phyloP scores from a whole-genome alignment of 2,113 vertebrate species.

The Sylvilagus bachmani region DNA sequence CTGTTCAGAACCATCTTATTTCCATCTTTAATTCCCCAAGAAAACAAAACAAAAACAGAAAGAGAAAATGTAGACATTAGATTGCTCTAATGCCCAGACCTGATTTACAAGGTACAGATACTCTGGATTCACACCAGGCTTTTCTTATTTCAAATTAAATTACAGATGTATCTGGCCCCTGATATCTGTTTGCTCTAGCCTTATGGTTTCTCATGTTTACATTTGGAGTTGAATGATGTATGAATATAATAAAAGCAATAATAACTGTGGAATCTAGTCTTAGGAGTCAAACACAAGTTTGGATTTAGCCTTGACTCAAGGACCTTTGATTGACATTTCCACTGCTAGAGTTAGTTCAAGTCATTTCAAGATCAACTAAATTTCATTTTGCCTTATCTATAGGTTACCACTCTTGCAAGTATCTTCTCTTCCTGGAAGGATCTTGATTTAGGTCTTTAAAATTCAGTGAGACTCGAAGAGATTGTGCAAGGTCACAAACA shows the following conservation, averaged over 20 bases:
- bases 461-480: constrained; percentile 83
- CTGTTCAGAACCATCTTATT: background rate
- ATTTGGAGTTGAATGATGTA: constrained; percentile 59
- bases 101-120: constrained; percentile 54
- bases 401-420: constrained; percentile 87
- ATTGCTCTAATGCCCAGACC: background rate
- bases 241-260: constrained; percentile 78
- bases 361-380: constrained; percentile 84
- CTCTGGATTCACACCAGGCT: constrained; percentile 40
- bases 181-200: constrained; percentile 58
- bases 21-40: background rate
- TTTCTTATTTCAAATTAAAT: constrained; percentile 74
- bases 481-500: constrained; percentile 87
- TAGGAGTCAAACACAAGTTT: constrained; percentile 75
- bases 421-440: constrained; percentile 82
- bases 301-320: constrained; percentile 84
- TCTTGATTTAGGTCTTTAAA: constrained; percentile 89
- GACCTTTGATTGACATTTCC: constrained; percentile 86
- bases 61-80: background rate
- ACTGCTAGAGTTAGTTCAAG: constrained; percentile 81
- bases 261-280: constrained; percentile 74
- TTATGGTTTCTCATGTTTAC: constrained; percentile 69
- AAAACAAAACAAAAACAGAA: background rate
- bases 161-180: background rate
- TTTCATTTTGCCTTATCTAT: constrained; percentile 87